These are phyloP conservation scores for Stegophylla sp. DNA, from an alignment of 2,888 invertebrate genomes.

Conservation along the genomic window DNA sequence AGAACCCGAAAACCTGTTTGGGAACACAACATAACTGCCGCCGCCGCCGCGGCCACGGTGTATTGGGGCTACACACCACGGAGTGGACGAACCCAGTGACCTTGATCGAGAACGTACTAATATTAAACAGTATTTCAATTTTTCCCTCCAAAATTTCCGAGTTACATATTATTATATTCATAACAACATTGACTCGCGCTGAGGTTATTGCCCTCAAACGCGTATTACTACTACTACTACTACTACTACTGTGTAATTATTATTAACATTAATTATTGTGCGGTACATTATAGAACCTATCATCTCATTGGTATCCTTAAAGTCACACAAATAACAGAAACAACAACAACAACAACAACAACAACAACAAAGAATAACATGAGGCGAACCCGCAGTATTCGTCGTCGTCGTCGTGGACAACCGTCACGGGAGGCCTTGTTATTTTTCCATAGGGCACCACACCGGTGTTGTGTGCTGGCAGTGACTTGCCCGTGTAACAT, in stretches of 20 bases:
- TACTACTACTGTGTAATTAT: too few species aligned
- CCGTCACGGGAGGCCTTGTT: background rate
- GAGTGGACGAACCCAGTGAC: constrained; percentile 48
- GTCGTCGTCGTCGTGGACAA: too few species aligned
- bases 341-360: background rate
- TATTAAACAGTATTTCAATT: background rate
- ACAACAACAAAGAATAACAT: background rate
- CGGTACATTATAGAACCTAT: background rate
- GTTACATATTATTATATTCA: background rate
- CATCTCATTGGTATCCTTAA: background rate
- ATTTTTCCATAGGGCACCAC: background rate
- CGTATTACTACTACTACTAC: too few species aligned
- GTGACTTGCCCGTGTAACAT: background rate
- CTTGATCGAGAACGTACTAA: constrained; percentile 29
- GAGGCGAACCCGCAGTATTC: constrained; percentile 1
- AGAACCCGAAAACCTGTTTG: constrained; percentile 54
- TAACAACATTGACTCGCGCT: background rate
- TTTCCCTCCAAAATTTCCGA: constrained; percentile 38
- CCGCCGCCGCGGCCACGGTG: background rate
- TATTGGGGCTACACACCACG: constrained; percentile 15
- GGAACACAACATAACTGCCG: background rate
- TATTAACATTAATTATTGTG: too few species aligned
- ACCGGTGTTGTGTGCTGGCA: too few species aligned
- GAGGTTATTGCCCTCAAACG: constrained; percentile 32
- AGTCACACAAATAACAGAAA: background rate